Evolutionary conservation across 64 coral and sea anemone species (phyloP).

Genomic region (Orbicella faveolata): DNA sequence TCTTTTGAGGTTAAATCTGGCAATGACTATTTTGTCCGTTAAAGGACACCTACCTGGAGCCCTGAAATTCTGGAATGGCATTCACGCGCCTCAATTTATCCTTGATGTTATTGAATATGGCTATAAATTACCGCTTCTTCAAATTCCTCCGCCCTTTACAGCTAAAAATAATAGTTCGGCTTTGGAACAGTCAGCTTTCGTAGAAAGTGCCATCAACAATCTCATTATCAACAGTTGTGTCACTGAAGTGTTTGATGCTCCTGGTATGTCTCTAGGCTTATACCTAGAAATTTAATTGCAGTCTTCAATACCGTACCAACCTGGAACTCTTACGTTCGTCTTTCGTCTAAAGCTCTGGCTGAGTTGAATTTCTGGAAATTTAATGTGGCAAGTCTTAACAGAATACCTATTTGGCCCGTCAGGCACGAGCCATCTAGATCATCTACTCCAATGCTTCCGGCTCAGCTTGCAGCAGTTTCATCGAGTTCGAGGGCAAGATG

Average conservation of each 20-base stretch:
- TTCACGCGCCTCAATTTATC: slow-evolving; percentile 48
- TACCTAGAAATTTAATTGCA: neutral
- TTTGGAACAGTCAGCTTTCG: slow-evolving; percentile 31
- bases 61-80: slow-evolving; percentile 33
- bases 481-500: slow-evolving; percentile 34
- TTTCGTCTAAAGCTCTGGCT: neutral
- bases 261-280: slow-evolving; percentile 29
- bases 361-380: slow-evolving; percentile 43
- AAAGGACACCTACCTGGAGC: neutral
- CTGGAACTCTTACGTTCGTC: slow-evolving; percentile 14
- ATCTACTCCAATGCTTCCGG: slow-evolving; percentile 47
- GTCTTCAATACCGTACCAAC: neutral
- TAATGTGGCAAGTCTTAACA: slow-evolving; percentile 44
- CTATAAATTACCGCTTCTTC: slow-evolving; percentile 55
- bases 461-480: slow-evolving; percentile 19
- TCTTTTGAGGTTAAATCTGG: slow-evolving; percentile 41
- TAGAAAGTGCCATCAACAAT: slow-evolving; percentile 32
- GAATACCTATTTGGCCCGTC: slow-evolving; percentile 44
- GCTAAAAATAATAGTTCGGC: slow-evolving; percentile 54
- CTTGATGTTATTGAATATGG: slow-evolving; percentile 54
- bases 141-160: slow-evolving; percentile 16
- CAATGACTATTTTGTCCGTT: neutral
- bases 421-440: slow-evolving; percentile 9
- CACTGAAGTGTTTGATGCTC: slow-evolving; percentile 21
- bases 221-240: slow-evolving; percentile 25